These are phyloP conservation scores for Acrocyrtus sp. DNA, from an alignment of 2,888 invertebrate species.

Conservation along the genomic window DNA sequence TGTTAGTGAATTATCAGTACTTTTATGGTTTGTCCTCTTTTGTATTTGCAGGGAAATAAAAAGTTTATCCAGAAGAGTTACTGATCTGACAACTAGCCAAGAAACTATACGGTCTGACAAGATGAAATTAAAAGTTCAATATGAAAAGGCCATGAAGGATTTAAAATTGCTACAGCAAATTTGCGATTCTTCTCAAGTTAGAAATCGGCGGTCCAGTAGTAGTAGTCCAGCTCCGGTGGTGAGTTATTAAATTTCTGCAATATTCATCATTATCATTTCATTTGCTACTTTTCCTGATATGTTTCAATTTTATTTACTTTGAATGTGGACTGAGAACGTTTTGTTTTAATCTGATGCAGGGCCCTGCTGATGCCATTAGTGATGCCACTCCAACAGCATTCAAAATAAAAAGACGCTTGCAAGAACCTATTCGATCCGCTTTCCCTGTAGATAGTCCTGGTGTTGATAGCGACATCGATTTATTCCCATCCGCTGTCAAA, in stretches of 20 bases:
- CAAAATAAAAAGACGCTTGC: slow-evolving; percentile 24
- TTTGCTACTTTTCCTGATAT: neutral
- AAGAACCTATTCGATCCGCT: slow-evolving; percentile 14
- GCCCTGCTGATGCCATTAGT: neutral
- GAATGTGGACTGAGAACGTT: too few species aligned
- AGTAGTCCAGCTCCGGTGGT: slow-evolving; percentile 24
- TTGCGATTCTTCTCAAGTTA: too few species aligned
- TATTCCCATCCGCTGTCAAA: slow-evolving; percentile 12
- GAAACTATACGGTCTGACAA: slow-evolving; percentile 19
- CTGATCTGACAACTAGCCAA: too few species aligned
- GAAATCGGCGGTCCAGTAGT: slow-evolving; percentile 4
- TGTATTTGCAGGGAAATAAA: slow-evolving; percentile 33
- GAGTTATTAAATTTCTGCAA: neutral
- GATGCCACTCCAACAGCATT: slow-evolving; percentile 18
- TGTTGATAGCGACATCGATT: slow-evolving; percentile 23
- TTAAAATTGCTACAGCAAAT: slow-evolving; percentile 23
- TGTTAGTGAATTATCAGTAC: too few species aligned
- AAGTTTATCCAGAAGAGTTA: too few species aligned
- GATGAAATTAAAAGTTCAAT: slow-evolving; percentile 4
- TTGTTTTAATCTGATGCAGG: neutral
- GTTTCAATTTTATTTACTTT: too few species aligned
- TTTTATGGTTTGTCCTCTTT: neutral
- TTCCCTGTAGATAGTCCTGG: neutral
- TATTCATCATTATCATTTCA: neutral
- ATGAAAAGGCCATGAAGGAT: neutral